Conservation (phyloP, 2,113 vertebrate genomes). For the Callionymus lyra region DNA sequence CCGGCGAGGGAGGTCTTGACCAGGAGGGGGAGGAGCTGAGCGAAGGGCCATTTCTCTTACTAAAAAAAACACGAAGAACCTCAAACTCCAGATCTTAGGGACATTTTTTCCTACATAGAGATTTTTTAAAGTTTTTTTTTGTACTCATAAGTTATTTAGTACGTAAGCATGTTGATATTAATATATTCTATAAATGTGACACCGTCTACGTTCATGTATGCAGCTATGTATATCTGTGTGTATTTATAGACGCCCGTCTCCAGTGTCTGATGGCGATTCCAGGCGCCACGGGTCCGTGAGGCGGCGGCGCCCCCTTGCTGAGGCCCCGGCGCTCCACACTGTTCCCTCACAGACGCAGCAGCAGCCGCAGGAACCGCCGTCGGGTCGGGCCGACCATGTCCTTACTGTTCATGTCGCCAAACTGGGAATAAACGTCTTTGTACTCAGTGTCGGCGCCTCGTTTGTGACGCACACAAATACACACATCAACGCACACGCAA, state of each 20-base stretch:
- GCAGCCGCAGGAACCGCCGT: not conserved
- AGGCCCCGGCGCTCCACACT: constrained; percentile 31
- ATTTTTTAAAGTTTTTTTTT: constrained; percentile 56
- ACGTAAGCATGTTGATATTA: constrained; percentile 71
- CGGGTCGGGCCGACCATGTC: not conserved
- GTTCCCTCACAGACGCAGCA: constrained; percentile 5
- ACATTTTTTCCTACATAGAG: constrained; percentile 40
- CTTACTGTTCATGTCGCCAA: constrained; percentile 2
- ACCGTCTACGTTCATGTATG: constrained; percentile 55
- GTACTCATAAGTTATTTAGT: constrained; percentile 69
- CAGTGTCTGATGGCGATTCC: constrained; percentile 43
- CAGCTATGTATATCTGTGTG: constrained; percentile 57
- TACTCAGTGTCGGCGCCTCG: constrained; percentile 23
- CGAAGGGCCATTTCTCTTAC: constrained; percentile 9
- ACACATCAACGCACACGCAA: too few relatives aligned
- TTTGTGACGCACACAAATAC: not conserved
- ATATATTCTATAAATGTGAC: constrained; percentile 70
- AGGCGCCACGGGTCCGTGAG: constrained; percentile 30
- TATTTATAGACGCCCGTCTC: constrained; percentile 57
- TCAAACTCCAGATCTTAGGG: constrained; percentile 51
- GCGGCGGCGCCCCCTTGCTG: constrained; percentile 48
- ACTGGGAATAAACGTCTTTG: constrained; percentile 52
- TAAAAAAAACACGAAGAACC: constrained; percentile 58
- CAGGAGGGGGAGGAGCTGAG: constrained; percentile 33
- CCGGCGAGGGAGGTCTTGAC: constrained; percentile 18